Conservation (phyloP, 1,140 invertebrate genomes). For the Euura saliciscinereae region DNA sequence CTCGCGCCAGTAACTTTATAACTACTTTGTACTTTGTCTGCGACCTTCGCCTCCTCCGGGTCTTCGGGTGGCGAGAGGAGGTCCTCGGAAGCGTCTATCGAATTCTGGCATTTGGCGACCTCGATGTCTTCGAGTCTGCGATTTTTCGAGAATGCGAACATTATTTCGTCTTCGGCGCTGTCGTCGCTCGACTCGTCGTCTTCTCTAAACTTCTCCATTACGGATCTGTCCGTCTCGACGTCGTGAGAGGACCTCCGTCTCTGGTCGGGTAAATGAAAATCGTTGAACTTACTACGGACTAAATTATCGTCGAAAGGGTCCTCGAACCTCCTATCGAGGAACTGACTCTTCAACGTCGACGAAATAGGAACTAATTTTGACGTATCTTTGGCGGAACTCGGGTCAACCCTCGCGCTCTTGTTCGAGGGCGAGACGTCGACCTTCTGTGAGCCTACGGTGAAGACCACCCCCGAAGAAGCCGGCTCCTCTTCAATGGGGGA, state of each 20-base stretch:
- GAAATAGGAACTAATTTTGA: constrained; percentile 38
- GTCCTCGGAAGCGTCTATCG: not conserved
- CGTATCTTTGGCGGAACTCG: constrained; percentile 26
- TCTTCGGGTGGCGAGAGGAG: not conserved
- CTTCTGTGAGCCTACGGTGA: constrained; percentile 46
- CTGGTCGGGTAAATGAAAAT: constrained; percentile 14
- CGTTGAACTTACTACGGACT: constrained; percentile 32
- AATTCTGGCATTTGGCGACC: constrained; percentile 6
- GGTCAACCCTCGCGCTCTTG: constrained; percentile 1
- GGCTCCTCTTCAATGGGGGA: constrained; percentile 19
- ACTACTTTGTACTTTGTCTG: constrained; percentile 5
- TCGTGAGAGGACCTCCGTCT: constrained; percentile 43
- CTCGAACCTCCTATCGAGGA: constrained; percentile 27
- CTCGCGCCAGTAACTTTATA: not conserved
- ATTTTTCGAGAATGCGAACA: not conserved
- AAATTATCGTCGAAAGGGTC: constrained; percentile 25
- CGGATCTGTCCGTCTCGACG: constrained; percentile 36
- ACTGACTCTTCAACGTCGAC: constrained; percentile 33
- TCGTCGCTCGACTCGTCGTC: constrained; percentile 29
- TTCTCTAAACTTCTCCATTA: constrained; percentile 28
- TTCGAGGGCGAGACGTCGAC: constrained; percentile 24
- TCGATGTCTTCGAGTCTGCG: not conserved
- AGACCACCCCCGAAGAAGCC: constrained; percentile 37
- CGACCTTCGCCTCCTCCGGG: not conserved
- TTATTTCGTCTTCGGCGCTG: constrained; percentile 23